Evolutionary conservation across 2,888 invertebrate genomes (phyloP), one percentile per base, ranked within the genome.

Genomic region (Tenthredo distinguenda): DNA sequence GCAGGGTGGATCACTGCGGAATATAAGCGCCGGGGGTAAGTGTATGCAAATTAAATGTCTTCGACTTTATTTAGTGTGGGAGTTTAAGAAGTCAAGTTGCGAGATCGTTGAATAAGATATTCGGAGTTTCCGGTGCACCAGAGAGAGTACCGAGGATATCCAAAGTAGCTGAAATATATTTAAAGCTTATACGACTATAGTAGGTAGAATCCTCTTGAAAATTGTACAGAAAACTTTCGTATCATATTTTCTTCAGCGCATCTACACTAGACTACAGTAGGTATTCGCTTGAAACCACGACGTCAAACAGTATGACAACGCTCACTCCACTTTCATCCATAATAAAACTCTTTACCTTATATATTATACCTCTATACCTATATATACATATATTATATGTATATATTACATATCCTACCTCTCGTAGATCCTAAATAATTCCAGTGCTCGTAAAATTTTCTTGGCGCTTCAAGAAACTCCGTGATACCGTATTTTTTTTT

Each of bases 31-130:
- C 15, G 40, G 26, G 34, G 86, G 88, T 88, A 90, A 89, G 89
- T 88, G 87, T 90, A 90, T 91, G 91, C 87, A 90, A 91, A 91
- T 91, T 89, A 88, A 90, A 91, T 87, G 89, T 90, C 88, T 87
- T 86, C 88, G 90, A 90, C 88, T 90, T 90, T 91, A 90, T 90
- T 89, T 90, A 91, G 89, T 87, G 87, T 87, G 87, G 87, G 89
- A 89, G 87, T 89, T 89, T 89, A 88, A 71, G 83, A 83, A 83
- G 71, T 68, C 83, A 71, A 81, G 58, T 65, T 83, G 68, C 43
- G 68, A 81, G 83, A 83, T 83, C 65, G 68, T 68, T 62, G 81
- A 81, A 58, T 62, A 81, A 81, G 81, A 81, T 65, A 65, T 65
- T 81, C 62, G 31, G 62, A 71, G 68, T 68, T 43, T 26, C 47